Evolutionary conservation across 2,797 vertebrate genomes (phyloP), one percentile per base, ranked within the genome.

Genomic region (Sciurus carolinensis): DNA sequence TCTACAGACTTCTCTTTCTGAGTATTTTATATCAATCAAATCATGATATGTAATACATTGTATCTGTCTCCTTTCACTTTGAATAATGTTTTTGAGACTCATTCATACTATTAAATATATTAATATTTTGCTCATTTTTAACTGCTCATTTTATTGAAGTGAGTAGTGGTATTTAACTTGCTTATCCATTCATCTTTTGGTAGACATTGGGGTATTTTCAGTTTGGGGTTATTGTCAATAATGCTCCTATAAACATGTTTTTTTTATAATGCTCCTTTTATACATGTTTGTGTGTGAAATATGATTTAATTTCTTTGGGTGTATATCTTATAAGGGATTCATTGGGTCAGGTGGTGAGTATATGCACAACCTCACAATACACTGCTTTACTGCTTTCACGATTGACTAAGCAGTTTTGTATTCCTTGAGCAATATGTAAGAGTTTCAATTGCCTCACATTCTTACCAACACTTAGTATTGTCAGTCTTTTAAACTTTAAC

Each of bases 121-220:
- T 69, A 83, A 83, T 42, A 81, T 39, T 47, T 94, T 94, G 20
- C 7, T 91, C 33, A 24, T 39, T 91, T 66, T 62, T 69, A 89
- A 95, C 66, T 47, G 59, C 3, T 81, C 7, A 14, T 50, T 88
- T 85, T 54, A 64, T 47, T 39, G 47, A 96, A 89, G 62, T 72
- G 11, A 22, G 13, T 44, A n/a, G n/a, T 47, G 73, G 71, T 47
- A 91, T 73, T 95, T 95, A 93, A 95, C 47, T 59, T 83, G 26
- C 11, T 84, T 39, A 88, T 30, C 18, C 24, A 50, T 64, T 95
- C 22, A 86, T 33, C 11, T 80, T 96, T 67, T 73, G 33, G 75
- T n/a, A 79, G 39, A 57, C 11, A 77, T 84, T 77, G 33, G 47
- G 30, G 36, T 64, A 15, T 85, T 88, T 62, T 22, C 39, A 80